Evolutionary conservation across 2,888 invertebrate species (phyloP), one percentile per base, ranked within the genome.

Genomic region (Autographa gamma): DNA sequence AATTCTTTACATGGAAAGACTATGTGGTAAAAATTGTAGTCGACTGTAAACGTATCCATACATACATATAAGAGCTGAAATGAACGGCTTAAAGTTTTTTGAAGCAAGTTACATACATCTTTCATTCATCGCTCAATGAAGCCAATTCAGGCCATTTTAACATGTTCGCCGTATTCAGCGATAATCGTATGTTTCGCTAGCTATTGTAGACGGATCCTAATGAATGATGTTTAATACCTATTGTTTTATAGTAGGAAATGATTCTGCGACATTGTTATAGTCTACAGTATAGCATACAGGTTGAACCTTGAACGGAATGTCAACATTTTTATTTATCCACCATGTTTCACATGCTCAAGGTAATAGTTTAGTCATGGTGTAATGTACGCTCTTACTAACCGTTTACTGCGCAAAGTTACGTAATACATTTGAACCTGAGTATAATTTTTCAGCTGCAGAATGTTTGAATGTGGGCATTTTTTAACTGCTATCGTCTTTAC

Each of bases 281-380:
- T 62, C 19, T 63, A 48, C 16, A 66, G 5, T 48, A 25, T 48
- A 48, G 48, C 31, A 13, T 48, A 54, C 54, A 60, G 34, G 54
- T 38, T 13, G 3, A 25, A 54, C 79, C 82, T 81, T 79, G 82
- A 59, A 59, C 66, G 60, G 62, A 71, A 71, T 76, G 65, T 59
- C 58, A 71, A 63, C 32, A 56, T 61, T 66, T 66, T 66, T 63
- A 56, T 66, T 66, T 63, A 56, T 80, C 56, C 48, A 59, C n/a
- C 58, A 54, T 66, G 62, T 59, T 58, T 58, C n/a, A 67, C 60
- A 63, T 66, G 41, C 38, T 52, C 34, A 19, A 74, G 63, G 32
- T 69, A 64, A 48, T 59, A 19, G 63, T 63, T 56, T 79, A 41
- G 61, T 70, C 59, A 76, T 48, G 54, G 32, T 32, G 31, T 31